Evolutionary conservation across 2,888 invertebrate species (phyloP), one percentile per base, ranked within the genome.

Genomic region (Tetanocera ferruginea): DNA sequence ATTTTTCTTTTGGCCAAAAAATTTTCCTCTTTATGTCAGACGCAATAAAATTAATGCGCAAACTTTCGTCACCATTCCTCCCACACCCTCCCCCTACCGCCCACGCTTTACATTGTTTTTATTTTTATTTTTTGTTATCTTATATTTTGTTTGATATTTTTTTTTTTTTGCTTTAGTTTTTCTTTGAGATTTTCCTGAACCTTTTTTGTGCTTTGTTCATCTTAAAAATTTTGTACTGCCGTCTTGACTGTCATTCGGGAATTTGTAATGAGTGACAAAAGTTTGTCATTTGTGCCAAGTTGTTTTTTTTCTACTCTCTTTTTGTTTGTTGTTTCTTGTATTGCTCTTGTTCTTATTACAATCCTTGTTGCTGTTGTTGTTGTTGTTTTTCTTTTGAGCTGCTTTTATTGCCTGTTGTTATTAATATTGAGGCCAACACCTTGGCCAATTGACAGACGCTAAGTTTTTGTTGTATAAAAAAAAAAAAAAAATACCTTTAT

Each of bases 11-110:
- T 28, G 57, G 64, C 31, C 31, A 60, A 60, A 60, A 19, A 9
- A 70, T 78, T 55, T 64, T 70, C 57, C 37, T 72, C 72, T 60
- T 73, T 70, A 69, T 71, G 62, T 55, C 76, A 74, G 70, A 69
- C 37, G 76, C 79, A 76, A 79, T 79, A 76, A 79, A 79, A 79
- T 76, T 76, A 79, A 76, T 79, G 79, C 79, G 67, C 67, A 73
- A 79, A 79, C 51, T 78, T 78, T 78, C 71, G 52, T 55, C 37
- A 14, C 28, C 57, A 52, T 6, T 52, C 52, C 52, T 5, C n/a
- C 8, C 52, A 14, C n/a, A n/a, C 52, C 3, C 52, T 3, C 52
- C n/a, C 9, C n/a, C 52, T 52, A 4, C 28, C 57, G 14, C 8
- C 9, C 57, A n/a, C 57, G 14, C 57, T 28, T 23, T 8, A 11